Base-by-base conservation (phyloP, 2,797 vertebrate species). In the Decapterus maruadsi region DNA sequence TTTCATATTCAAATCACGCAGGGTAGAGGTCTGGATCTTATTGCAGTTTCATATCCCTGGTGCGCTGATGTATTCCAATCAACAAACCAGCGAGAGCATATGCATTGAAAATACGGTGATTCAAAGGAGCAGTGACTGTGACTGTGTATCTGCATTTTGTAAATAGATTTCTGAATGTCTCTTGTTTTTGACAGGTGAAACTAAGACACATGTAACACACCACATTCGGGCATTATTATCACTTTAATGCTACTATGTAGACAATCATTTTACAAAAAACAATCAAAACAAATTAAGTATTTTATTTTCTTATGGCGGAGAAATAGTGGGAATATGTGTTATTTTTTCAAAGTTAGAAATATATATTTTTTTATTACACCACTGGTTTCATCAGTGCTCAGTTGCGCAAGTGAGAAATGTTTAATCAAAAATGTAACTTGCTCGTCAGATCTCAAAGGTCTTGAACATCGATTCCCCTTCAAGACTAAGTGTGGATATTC, bases 1-100 rank as follows among this genome's bases (percentile, higher is more conserved):
- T 93, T 94, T 93, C 87, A 92, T 90, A 94, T 94, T 93, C 92
- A 92, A 93, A 93, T 94, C 92, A 93, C 80, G 73, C 71, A 53
- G 68, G 19, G 46, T 50, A 64, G 80, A 87, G 84, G 89, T 88
- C 86, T 78, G 88, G 92, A 89, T 92, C 91, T 83, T 92, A 93
- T 93, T 93, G 91, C 92, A 83, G 84, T 83, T 91, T 90, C 81
- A 88, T 86, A 84, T 93, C 90, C 90, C 85, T 43, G 61, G 81
- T 85, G 90, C 81, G 83, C 69, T 79, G 81, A 89, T 89, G 75
- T 86, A 82, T 89, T 91, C 87, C 91, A 92, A 92, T 92, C 92
- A 93, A 77, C 81, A 84, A 81, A 75, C 67, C 68, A 20, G 79
- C 79, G 79, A 73, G 38, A 77, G 76, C 86, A 79, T 74, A 87